Evolutionary conservation across 2,113 vertebrate species (phyloP).

Genomic region (Cichladusa arquata): DNA sequence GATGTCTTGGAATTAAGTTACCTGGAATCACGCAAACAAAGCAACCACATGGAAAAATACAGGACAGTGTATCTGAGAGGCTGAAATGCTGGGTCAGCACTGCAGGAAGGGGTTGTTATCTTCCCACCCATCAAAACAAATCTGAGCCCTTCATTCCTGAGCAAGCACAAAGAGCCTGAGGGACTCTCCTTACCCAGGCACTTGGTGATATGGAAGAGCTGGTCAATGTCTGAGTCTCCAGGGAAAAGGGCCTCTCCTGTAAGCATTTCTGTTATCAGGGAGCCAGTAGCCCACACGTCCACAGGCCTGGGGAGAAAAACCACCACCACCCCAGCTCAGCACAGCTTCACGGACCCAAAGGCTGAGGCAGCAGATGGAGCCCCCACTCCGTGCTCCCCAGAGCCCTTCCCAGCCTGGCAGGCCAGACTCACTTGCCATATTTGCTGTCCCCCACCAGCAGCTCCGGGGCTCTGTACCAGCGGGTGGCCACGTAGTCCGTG

Average conservation of each 20-base stretch:
- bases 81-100: neutral
- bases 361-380: neutral
- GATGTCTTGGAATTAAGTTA: constrained; percentile 83
- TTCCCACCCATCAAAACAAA: neutral
- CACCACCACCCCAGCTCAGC: neutral
- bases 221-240: constrained; percentile 92
- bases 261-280: constrained; percentile 87
- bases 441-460: constrained; percentile 89
- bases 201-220: constrained; percentile 84
- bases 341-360: neutral
- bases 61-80: neutral
- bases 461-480: constrained; percentile 91
- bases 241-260: constrained; percentile 86
- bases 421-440: constrained; percentile 82
- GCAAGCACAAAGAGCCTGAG: neutral
- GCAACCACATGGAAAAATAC: neutral
- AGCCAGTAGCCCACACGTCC: constrained; percentile 89
- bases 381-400: rapidly evolving
- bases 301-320: constrained; percentile 77
- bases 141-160: neutral
- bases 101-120: neutral
- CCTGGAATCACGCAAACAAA: constrained; percentile 67
- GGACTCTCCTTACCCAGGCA: constrained; percentile 78
- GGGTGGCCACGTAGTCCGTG: constrained; percentile 89
- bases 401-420: neutral